Conservation (phyloP, 2,113 vertebrate species). For the Sphaerodactylus townsendi region DNA sequence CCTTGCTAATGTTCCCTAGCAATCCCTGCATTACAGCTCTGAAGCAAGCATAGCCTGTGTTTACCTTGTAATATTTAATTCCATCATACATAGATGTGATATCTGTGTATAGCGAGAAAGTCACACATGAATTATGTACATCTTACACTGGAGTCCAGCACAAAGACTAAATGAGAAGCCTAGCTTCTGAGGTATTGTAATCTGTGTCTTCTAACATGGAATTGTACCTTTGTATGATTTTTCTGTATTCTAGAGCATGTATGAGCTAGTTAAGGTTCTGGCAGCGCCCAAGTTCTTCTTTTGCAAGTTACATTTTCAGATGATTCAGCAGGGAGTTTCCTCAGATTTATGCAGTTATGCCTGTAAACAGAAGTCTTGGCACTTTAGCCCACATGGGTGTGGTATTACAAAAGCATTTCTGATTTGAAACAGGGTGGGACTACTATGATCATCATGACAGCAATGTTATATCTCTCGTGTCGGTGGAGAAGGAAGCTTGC, state of each 20-base stretch:
- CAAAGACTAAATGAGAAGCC: conserved; percentile 39
- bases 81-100: background rate
- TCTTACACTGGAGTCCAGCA: background rate
- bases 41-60: too few species aligned
- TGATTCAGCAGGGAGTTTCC: conserved; percentile 64
- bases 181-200: conserved; percentile 20
- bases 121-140: background rate
- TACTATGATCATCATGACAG: conserved; percentile 5
- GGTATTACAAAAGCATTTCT: background rate
- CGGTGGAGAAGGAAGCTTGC: background rate
- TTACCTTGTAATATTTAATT: background rate
- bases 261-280: conserved; percentile 18
- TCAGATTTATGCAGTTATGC: conserved; percentile 15
- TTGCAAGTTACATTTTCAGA: conserved; percentile 34
- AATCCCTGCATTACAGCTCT: too few species aligned
- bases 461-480: background rate
- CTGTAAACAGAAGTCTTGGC: conserved; percentile 36
- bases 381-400: conserved; percentile 6
- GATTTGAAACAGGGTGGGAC: conserved; percentile 2
- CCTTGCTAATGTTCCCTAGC: too few species aligned
- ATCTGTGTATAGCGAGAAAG: background rate
- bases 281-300: conserved; percentile 24
- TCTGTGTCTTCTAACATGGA: conserved; percentile 22
- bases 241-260: conserved; percentile 22
- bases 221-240: conserved; percentile 47